Evolutionary conservation across 1,140 invertebrate genomes (phyloP).

Genomic region (Harpegnathos saltator): DNA sequence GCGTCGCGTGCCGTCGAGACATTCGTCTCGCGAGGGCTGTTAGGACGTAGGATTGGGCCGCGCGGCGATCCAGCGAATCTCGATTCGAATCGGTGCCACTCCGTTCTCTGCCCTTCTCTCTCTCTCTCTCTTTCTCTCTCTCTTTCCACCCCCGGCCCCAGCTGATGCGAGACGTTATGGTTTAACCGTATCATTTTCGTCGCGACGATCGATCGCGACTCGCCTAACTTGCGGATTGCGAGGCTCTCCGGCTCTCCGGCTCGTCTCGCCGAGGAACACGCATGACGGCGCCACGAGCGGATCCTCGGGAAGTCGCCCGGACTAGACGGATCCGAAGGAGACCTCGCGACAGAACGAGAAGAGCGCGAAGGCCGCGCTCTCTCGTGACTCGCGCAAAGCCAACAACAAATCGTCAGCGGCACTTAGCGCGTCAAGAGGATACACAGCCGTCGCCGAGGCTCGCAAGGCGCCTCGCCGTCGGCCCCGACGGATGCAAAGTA

Average conservation of each 20-base stretch:
- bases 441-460: conserved; percentile 56
- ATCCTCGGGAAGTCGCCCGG: no score
- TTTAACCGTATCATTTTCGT: conserved; percentile 61
- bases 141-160: no score
- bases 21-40: conserved; percentile 42
- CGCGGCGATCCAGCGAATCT: conserved; percentile 58
- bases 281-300: no score
- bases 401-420: conserved; percentile 50
- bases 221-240: conserved; percentile 10
- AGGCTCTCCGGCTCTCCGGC: conserved; percentile 19
- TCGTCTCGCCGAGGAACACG: conserved; percentile 15
- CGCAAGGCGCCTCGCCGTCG: conserved; percentile 50
- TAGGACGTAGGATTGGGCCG: conserved; percentile 36
- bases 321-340: no score
- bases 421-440: conserved; percentile 54
- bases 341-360: no score
- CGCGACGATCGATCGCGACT: conserved; percentile 39
- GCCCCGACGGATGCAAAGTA: conserved; percentile 19
- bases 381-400: conserved; percentile 25
- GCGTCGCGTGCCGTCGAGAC: conserved; percentile 43
- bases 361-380: neutral
- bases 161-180: neutral
- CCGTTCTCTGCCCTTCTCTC: conserved; percentile 21
- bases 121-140: conserved; percentile 8
- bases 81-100: conserved; percentile 53